These are phyloP conservation scores for Spheniscus humboldti DNA, from an alignment of 2,797 vertebrate species.

Conservation along the genomic window DNA sequence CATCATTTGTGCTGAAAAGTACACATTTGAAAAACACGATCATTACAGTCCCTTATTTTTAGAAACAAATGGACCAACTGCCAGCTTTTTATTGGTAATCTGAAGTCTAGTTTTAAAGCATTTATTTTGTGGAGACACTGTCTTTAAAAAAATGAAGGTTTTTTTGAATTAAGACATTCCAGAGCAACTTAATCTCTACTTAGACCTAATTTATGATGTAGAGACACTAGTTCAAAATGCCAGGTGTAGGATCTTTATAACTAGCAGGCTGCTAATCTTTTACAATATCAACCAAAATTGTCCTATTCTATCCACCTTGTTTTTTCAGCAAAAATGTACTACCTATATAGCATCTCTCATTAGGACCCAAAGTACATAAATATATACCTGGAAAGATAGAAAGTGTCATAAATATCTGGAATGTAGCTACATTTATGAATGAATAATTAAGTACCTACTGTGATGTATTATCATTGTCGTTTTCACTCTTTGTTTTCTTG, in stretches of 20 bases:
- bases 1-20: not conserved
- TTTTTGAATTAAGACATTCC: not conserved
- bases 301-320: not conserved
- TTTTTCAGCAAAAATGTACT: not conserved
- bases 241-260: not conserved
- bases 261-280: not conserved
- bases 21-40: not conserved
- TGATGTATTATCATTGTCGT: not conserved
- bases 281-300: not conserved
- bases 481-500: not conserved
- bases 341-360: not conserved
- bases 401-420: not conserved
- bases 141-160: not conserved
- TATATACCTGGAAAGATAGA: not conserved
- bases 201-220: not conserved
- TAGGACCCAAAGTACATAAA: not conserved
- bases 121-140: not conserved
- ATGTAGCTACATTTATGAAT: not conserved
- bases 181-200: not conserved
- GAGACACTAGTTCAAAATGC: not conserved
- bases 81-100: not conserved
- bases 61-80: not conserved
- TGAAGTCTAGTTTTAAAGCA: not conserved
- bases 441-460: not conserved
- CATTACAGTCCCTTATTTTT: not conserved